A percentile compares a stretch with the other conserved stretches of the same genome.
These are phyloP conservation scores for Vanessa tameamea DNA, from an alignment of 1,140 invertebrate genomes.

Conservation along the genomic window DNA sequence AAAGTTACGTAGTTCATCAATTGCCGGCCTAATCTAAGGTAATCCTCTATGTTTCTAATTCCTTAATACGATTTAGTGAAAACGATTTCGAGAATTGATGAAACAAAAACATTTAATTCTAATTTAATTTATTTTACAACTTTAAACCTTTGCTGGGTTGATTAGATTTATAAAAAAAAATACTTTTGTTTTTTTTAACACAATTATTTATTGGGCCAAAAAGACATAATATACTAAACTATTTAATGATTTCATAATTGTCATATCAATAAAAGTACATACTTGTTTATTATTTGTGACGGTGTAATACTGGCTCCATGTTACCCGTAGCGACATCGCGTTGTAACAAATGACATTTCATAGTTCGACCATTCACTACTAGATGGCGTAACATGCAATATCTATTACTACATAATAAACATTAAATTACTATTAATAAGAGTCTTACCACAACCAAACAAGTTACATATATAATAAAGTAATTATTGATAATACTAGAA, in stretches of 20 bases:
- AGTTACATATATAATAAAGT: no score
- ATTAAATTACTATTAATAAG: no score
- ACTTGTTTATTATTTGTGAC: background rate
- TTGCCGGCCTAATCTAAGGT: slow-evolving; percentile 30
- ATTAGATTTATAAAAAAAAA: no score
- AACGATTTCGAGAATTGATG: background rate
- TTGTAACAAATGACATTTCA: slow-evolving; percentile 65
- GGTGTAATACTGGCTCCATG: slow-evolving; percentile 12
- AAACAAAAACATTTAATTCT: slow-evolving; percentile 3
- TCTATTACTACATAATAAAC: background rate
- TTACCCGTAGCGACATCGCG: slow-evolving; percentile 71
- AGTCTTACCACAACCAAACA: no score
- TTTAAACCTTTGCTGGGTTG: background rate
- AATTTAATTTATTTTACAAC: background rate
- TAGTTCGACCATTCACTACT: slow-evolving; percentile 48
- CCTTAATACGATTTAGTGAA: background rate
- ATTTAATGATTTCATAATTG: no score
- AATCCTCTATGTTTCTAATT: slow-evolving; percentile 29
- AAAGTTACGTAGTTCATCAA: slow-evolving; percentile 37
- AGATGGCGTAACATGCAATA: slow-evolving; percentile 59
- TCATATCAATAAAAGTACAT: background rate
- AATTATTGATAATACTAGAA: no score
- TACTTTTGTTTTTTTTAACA: no score
- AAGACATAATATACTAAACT: no score
- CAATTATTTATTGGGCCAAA: no score